A percentile compares a stretch with the other conserved stretches of the same genome.
phyloP scores from a whole-genome alignment of 2,888 invertebrate genomes.

The Drosophila prostipennis region DNA sequence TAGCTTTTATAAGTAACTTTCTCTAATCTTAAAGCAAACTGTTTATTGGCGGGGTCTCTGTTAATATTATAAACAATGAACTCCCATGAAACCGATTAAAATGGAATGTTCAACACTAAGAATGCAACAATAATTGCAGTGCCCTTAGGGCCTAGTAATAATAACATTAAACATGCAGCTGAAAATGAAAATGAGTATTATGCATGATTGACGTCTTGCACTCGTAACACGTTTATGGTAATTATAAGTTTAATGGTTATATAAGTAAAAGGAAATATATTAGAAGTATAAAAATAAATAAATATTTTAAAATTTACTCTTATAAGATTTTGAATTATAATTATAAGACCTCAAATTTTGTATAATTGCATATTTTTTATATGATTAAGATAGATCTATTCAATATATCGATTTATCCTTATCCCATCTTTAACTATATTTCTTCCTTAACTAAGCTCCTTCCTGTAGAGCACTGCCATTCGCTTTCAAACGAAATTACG shows the following conservation, averaged over 20 bases:
- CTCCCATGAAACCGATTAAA: background rate
- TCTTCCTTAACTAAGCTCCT: background rate
- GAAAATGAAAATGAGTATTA: background rate
- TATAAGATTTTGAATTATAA: no score
- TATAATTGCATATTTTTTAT: no score
- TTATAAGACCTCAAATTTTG: no score
- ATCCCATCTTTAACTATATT: background rate
- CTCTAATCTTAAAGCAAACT: no score
- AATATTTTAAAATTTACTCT: no score
- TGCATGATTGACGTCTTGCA: background rate
- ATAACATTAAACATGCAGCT: background rate
- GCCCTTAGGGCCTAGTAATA: background rate
- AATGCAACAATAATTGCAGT: no score
- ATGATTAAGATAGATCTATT: no score
- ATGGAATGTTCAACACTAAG: background rate
- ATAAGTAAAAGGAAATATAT: background rate
- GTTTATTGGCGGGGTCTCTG: no score
- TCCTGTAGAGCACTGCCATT: background rate
- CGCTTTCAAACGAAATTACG: constrained; percentile 63
- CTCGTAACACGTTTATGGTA: background rate
- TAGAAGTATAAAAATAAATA: no score
- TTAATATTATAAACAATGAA: background rate
- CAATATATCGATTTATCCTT: background rate
- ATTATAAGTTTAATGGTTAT: background rate
- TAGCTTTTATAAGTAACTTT: no score